Evolutionary conservation across 2,888 invertebrate genomes (phyloP).

Genomic region (Aphodius sticticus): DNA sequence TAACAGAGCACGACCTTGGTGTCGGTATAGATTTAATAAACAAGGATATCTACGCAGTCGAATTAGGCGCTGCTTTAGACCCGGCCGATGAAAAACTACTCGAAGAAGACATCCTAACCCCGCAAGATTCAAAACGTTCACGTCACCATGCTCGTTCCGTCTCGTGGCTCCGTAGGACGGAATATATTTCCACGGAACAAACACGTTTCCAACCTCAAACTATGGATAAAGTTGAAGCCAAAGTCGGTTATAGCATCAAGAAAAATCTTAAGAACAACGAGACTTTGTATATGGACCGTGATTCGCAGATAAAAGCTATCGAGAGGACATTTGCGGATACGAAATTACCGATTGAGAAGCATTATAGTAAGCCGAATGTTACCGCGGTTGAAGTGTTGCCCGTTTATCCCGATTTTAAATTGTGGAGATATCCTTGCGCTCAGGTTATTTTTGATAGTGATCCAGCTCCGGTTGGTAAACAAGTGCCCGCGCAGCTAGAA

Average conservation of each 20-base stretch:
- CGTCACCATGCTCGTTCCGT: constrained; percentile 96
- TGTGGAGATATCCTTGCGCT: constrained; percentile 98
- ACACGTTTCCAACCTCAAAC: constrained; percentile 96
- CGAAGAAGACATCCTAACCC: constrained; percentile 93
- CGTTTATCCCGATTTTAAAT: constrained; percentile 93
- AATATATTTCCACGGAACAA: constrained; percentile 99
- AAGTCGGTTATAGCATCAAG: constrained; percentile 98
- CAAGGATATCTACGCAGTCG: constrained; percentile 89
- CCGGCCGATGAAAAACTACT: constrained; percentile 94
- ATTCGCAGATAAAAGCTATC: constrained; percentile 96
- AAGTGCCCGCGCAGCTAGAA: constrained; percentile 88
- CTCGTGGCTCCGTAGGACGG: constrained; percentile 97
- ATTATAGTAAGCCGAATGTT: constrained; percentile 97
- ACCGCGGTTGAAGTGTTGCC: constrained; percentile 87
- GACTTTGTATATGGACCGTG: constrained; percentile 94
- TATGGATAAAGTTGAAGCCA: constrained; percentile 98
- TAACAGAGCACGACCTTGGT: constrained; percentile 97
- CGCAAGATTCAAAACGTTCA: constrained; percentile 88
- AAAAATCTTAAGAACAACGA: constrained; percentile 84
- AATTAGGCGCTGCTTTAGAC: constrained; percentile 77
- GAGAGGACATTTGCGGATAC: constrained; percentile 96
- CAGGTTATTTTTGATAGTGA: constrained; percentile 99
- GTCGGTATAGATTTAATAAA: constrained; percentile 97
- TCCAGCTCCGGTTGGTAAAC: constrained; percentile 90
- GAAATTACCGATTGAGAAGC: constrained; percentile 83